Evolutionary conservation across 2,113 vertebrate genomes (phyloP), one percentile per base, ranked within the genome.

Genomic region (Leptodactylus fuscus): DNA sequence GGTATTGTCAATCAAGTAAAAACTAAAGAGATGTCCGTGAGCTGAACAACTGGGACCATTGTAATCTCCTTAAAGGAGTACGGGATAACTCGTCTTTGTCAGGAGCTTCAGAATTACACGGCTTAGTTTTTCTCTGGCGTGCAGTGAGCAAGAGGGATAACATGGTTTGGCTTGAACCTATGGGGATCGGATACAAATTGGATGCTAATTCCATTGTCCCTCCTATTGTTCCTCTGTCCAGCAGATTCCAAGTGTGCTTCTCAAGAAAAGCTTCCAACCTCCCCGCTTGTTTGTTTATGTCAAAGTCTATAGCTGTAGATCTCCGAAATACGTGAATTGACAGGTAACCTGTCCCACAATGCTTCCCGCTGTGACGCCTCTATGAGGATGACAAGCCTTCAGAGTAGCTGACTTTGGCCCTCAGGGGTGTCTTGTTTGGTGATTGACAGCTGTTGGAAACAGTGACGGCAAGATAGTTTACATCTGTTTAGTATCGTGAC

Each of bases 1-100:
- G 95, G 92, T 93, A 91, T 91, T 94, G 94, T 95, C 96, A 96
- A 94, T 97, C 96, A 96, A 94, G 89, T 87, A 87, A n/a, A n/a
- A n/a, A 89, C 87, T 86, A 84, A 90, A 87, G 79, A 74, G 77
- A 79, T 49, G 82, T 82, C 88, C 90, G 1, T 91, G 90, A 91
- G 88, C 87, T 71, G 85, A 88, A 94, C 90, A 93, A 89, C 88
- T 90, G 90, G 89, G 58, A 91, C 86, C 88, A 92, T 90, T 93
- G 90, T 94, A 94, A 94, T 94, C 89, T 91, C 87, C 82, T 91
- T 89, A 88, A 89, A 34, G 91, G 84, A 88, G 88, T 89, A 90
- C 87, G 81, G 88, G 89, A 92, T 91, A 94, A 92, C 88, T 94
- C 91, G 89, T 76, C 92, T 92, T 94, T 94, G 90, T 92, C 88